Percentiles rank a stretch among this genome's conserved stretches.
Conservation (phyloP, 2,113 vertebrate species). For the Callorhinus ursinus region DNA sequence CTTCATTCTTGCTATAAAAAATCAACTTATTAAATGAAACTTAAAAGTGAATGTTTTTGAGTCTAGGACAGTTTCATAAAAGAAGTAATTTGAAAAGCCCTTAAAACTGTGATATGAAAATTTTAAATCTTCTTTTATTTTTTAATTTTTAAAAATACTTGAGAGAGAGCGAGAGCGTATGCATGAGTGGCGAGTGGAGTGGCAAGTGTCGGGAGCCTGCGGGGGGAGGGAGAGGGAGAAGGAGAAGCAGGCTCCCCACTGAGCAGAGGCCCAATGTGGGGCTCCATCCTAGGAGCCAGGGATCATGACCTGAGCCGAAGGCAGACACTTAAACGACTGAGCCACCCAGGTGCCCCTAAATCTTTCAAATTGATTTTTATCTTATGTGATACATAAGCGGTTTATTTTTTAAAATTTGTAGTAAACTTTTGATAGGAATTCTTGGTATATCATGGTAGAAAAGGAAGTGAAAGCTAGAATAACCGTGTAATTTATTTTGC, state of each 20-base stretch:
- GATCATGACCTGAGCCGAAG: not conserved
- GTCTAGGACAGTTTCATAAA: not conserved
- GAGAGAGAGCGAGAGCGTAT: not conserved
- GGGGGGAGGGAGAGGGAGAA: not conserved
- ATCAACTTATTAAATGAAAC: constrained; percentile 21
- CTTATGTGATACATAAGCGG: not conserved
- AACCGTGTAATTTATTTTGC: constrained; percentile 34
- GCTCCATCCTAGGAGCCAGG: not conserved
- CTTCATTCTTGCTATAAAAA: constrained; percentile 56
- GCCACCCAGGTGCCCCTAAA: not conserved
- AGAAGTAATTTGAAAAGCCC: not conserved
- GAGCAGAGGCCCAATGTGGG: not conserved
- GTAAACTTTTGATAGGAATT: constrained; percentile 26
- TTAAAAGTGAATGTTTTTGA: not conserved
- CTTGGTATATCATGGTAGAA: constrained; percentile 24
- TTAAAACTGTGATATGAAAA: constrained; percentile 37
- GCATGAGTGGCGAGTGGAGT: too few relatives aligned
- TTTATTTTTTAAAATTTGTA: constrained; percentile 53
- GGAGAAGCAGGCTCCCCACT: not conserved
- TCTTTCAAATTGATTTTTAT: constrained; percentile 46
- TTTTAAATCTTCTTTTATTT: not conserved
- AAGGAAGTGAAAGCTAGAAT: constrained; percentile 37
- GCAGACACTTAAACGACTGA: not conserved
- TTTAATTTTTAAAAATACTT: not conserved
- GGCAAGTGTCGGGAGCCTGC: too few relatives aligned